Evolutionary conservation across 2,113 vertebrate species (phyloP), one percentile per base, ranked within the genome.

Genomic region (Xenus cinereus): DNA sequence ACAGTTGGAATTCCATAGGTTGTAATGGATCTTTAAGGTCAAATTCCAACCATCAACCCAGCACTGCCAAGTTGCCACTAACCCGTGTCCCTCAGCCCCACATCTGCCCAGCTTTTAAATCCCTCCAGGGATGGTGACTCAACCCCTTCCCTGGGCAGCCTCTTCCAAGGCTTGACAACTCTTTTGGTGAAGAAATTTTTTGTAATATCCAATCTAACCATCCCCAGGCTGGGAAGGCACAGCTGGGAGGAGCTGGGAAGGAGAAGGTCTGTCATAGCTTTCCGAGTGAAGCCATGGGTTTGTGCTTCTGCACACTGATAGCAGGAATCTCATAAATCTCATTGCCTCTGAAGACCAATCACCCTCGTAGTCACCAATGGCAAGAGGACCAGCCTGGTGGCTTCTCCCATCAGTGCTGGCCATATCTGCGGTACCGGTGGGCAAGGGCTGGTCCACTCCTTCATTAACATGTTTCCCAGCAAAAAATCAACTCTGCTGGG

Each of bases 391-490:
- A 22, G 10, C 8, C 22, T 4, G 7, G 66, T 19, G 33, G 13
- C 64, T 27, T 87, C 56, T 37, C 54, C 41, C 62, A 18, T 3
- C 19, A 4, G 23, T 14, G 3, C 0, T 18, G 69, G 59, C 82
- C 28, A 0, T 24, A 8, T 13, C 43, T 1, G 2, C 35, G 9
- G 43, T 45, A 8, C 4, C 3, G 79, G 53, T 23, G 27, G 53
- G 41, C 21, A 26, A 4, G 4, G 33, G n/a, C n/a, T 37, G n/a
- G 24, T 62, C n/a, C n/a, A 62, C 23, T 28, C 39, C 62, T 23
- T 15, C 3, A 0, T 20, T 3, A 51, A 3, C 6, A 0, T 9
- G 22, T 22, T 37, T 46, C n/a, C 46, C 48, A 10, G 56, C 6
- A 46, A 13, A 16, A 59, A 45, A 10, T 0, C 45, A 43, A 32